These are phyloP conservation scores for Hirtodrosophila trivittata DNA, from an alignment of 2,888 invertebrate species.

Conservation along the genomic window DNA sequence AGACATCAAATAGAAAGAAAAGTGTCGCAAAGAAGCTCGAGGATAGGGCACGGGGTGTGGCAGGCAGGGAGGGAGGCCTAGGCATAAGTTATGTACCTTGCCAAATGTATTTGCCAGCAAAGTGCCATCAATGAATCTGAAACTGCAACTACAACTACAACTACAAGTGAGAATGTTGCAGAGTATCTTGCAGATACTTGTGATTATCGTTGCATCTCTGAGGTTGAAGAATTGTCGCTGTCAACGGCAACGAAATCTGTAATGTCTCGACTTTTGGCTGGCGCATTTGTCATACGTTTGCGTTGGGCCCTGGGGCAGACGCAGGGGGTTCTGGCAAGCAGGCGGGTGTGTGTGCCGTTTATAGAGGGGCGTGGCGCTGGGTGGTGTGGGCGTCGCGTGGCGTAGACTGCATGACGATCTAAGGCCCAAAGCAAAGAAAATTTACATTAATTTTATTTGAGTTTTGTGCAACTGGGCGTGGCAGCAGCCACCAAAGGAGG, in stretches of 20 bases:
- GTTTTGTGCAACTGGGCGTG: constrained; percentile 72
- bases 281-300: constrained; percentile 41
- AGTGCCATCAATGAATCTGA: constrained; percentile 77
- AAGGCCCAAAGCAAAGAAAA: constrained; percentile 16
- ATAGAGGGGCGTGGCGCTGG: constrained; percentile 43
- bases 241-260: constrained; percentile 62
- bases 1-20: constrained; percentile 72
- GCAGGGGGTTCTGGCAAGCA: neutral
- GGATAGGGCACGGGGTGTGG: neutral
- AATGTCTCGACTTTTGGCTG: constrained; percentile 58
- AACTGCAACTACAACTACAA: constrained; percentile 27
- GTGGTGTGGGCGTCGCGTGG: constrained; percentile 73
- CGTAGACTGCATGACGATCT: constrained; percentile 75
- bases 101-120: constrained; percentile 74
- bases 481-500: constrained; percentile 59
- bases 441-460: constrained; percentile 62
- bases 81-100: constrained; percentile 59
- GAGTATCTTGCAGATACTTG: neutral
- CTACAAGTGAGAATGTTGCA: neutral
- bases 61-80: neutral
- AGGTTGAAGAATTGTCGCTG: constrained; percentile 69
- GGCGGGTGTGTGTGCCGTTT: constrained; percentile 9
- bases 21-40: constrained; percentile 34
- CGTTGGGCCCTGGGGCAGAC: neutral
- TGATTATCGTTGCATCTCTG: constrained; percentile 5